Percentiles rank a stretch among this genome's conserved stretches.
Evolutionary conservation across 2,888 invertebrate species (phyloP).

Genomic region (Machimus atricapillus): DNA sequence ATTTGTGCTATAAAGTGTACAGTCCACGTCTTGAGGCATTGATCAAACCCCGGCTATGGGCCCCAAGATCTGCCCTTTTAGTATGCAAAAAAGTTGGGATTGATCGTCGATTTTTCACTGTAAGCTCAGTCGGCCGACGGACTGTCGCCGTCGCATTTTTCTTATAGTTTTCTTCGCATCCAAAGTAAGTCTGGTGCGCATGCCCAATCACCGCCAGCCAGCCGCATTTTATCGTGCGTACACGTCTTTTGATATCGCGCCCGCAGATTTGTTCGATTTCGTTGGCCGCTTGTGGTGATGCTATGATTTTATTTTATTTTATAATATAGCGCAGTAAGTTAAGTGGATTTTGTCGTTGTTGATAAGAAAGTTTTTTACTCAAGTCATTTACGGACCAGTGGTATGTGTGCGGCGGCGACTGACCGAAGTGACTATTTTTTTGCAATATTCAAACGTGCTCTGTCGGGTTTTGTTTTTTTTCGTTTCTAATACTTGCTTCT

Average conservation of each 20-base stretch:
- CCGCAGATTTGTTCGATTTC: neutral
- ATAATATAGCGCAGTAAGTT: neutral
- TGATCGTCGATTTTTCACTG: constrained; percentile 20
- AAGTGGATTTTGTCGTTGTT: neutral
- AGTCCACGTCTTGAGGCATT: neutral
- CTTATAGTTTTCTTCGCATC: neutral
- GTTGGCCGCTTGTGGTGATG: neutral
- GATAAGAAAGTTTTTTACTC: neutral
- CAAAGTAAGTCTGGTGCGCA: neutral
- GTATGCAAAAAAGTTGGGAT: constrained; percentile 24
- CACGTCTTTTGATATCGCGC: neutral
- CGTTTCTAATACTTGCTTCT: neutral
- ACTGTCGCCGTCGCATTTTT: constrained; percentile 31
- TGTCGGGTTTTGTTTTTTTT: neutral
- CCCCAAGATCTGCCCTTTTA: neutral
- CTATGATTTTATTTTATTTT: neutral
- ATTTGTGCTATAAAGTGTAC: neutral
- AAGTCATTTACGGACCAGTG: neutral
- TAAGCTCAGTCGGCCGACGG: neutral
- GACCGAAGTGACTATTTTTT: neutral
- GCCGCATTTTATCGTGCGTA: constrained; percentile 1
- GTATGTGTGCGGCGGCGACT: neutral
- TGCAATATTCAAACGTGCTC: neutral
- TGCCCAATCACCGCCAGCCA: neutral
- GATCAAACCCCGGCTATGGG: neutral